Conservation (phyloP, 2,888 invertebrate species). For the Celastrina argiolus region DNA sequence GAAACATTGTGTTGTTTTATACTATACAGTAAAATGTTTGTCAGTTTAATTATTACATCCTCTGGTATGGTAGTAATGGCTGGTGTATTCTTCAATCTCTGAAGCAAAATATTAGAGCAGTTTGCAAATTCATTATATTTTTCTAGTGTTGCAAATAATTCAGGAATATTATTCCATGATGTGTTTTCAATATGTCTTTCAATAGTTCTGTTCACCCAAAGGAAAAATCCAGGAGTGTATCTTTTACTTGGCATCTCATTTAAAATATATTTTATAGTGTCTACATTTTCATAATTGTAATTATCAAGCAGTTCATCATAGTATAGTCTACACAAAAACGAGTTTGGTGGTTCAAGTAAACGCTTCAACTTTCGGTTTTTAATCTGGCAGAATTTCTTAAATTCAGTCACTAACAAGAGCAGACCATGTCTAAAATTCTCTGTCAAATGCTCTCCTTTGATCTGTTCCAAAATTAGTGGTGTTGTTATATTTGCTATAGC, state of each 20-base stretch:
- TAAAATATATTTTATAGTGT: constrained; percentile 40
- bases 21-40: constrained; percentile 40
- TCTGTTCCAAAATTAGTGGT: constrained; percentile 41
- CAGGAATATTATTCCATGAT: constrained; percentile 44
- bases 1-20: constrained; percentile 32
- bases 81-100: constrained; percentile 44
- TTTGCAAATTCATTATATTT: constrained; percentile 46
- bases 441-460: constrained; percentile 36
- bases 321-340: constrained; percentile 50
- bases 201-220: constrained; percentile 51
- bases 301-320: constrained; percentile 44
- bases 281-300: constrained; percentile 29
- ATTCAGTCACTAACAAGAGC: constrained; percentile 48
- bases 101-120: constrained; percentile 45
- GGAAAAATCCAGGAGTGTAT: constrained; percentile 46
- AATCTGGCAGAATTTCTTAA: constrained; percentile 39
- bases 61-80: constrained; percentile 32
- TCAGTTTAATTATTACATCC: constrained; percentile 39
- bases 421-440: constrained; percentile 64
- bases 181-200: constrained; percentile 42
- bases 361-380: constrained; percentile 37
- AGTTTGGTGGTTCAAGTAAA: constrained; percentile 38
- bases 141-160: constrained; percentile 43
- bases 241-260: constrained; percentile 39
- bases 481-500: constrained; percentile 62